Base-by-base conservation (phyloP, 1,140 invertebrate species). In the Anastrepha ludens region DNA sequence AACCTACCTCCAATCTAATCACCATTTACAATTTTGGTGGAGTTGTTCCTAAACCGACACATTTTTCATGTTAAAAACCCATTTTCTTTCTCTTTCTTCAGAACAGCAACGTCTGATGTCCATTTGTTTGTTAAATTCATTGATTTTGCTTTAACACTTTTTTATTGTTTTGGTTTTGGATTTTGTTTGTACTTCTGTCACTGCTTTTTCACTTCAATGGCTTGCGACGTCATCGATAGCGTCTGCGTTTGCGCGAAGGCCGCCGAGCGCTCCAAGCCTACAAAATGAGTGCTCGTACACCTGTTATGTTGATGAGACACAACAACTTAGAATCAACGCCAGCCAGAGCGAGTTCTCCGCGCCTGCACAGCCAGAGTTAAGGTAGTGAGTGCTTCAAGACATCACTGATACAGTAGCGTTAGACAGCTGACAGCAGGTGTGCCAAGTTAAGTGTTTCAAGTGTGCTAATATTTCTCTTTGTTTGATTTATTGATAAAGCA, bases 171-270 rank as follows among this genome's bases (percentile, higher is more conserved):
- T 20, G 62, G 62, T 8, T 64, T 64, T 64, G 62, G 17, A 15
- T 62, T 62, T 29, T 29, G 39, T 67, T 74, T 74, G 44, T 74
- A 39, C 41, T 13, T 6, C 13, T 41, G 7, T 17, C 74, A n/a
- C 74, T 81, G 17, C 47, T 17, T 20, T 47, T 29, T 9, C 47
- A 11, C 74, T 55, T 20, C 20, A 74, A 74, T 13, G 0, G 6
- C 4, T 15, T 39, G n/a, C n/a, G 11, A 74, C 67, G 67, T 74
- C 67, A 74, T 74, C 67, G 67, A 47, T 81, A 7, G 74, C 20
- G 74, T 81, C 50, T 29, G 74, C 74, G 74, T 15, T 55, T 81
- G 74, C 74, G 74, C 74, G 50, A 81, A 81, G 74, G 44, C 74
- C 74, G 74, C 4, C 13, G 60, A 8, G n/a, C n/a, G 15, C n/a